phyloP scores from a whole-genome alignment of 2,888 invertebrate species.

The Aspidapion aeneum region DNA sequence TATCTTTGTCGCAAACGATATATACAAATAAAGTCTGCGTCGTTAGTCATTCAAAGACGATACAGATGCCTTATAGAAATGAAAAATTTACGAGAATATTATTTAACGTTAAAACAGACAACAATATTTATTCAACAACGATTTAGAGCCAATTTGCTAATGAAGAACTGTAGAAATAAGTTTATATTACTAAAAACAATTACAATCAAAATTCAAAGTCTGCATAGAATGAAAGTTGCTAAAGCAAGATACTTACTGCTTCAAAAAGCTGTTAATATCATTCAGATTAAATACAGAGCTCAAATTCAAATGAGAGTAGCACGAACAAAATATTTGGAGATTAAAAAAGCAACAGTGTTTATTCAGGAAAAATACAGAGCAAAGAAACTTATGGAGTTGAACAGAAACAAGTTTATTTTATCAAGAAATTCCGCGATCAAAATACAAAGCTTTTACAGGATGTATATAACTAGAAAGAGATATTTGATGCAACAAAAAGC shows the following conservation, averaged over 20 bases:
- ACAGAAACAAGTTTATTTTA: constrained; percentile 5
- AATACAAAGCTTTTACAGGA: constrained; percentile 33
- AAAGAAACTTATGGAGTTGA: not conserved
- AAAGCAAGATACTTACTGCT: constrained; percentile 41
- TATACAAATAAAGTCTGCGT: constrained; percentile 28
- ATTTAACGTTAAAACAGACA: constrained; percentile 2
- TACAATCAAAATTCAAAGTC: constrained; percentile 24
- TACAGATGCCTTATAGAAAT: constrained; percentile 42
- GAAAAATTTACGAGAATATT: not conserved
- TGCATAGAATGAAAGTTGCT: constrained; percentile 25
- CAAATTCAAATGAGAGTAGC: constrained; percentile 34
- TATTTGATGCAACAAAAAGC: constrained; percentile 37
- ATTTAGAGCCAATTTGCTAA: constrained; percentile 28
- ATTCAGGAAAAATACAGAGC: constrained; percentile 44
- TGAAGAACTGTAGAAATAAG: not conserved
- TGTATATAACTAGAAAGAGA: constrained; percentile 10
- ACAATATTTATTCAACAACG: not conserved
- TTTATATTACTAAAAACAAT: constrained; percentile 31
- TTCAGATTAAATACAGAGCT: constrained; percentile 49
- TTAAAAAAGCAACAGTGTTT: constrained; percentile 37
- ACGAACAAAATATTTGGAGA: constrained; percentile 19
- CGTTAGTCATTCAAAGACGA: constrained; percentile 48
- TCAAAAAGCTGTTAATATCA: constrained; percentile 43
- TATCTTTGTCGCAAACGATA: constrained; percentile 28
- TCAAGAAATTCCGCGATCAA: constrained; percentile 25